Evolutionary conservation across 2,113 vertebrate genomes (phyloP).

Genomic region (Brachionichthys hirsutus): DNA sequence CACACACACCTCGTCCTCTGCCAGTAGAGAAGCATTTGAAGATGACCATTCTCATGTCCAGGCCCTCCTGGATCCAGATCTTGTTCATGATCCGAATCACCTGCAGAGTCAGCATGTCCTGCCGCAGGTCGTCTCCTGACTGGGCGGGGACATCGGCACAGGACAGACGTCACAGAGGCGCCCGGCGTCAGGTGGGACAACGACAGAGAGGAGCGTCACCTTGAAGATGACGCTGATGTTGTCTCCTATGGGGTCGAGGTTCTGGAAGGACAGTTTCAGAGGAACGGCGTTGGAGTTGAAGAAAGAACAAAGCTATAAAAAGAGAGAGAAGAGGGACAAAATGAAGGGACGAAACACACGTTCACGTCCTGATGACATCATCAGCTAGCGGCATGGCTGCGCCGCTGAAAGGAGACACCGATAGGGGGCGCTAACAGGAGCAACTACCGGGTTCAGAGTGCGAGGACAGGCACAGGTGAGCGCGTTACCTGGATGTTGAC

Average conservation of each 20-base stretch:
- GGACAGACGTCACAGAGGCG: background rate
- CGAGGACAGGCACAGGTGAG: too few relatives aligned
- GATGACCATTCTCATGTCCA: slow-evolving; percentile 99
- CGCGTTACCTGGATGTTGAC: slow-evolving; percentile 86
- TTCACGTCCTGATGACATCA: too few relatives aligned
- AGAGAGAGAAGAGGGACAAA: background rate
- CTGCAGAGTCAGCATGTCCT: slow-evolving; percentile 98
- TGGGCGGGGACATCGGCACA: slow-evolving; percentile 43
- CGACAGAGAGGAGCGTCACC: slow-evolving; percentile 62
- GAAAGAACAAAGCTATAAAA: slow-evolving; percentile 88
- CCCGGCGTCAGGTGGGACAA: background rate
- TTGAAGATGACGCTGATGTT: slow-evolving; percentile 95
- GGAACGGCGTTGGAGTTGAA: slow-evolving; percentile 98
- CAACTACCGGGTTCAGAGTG: too few relatives aligned
- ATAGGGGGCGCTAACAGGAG: too few relatives aligned
- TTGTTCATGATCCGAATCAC: slow-evolving; percentile 99
- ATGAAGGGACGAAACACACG: too few relatives aligned
- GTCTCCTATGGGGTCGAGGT: slow-evolving; percentile 87
- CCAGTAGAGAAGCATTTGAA: slow-evolving; percentile 96
- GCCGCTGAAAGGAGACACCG: too few relatives aligned
- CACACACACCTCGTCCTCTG: slow-evolving; percentile 87
- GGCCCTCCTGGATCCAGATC: slow-evolving; percentile 97
- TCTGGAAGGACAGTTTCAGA: slow-evolving; percentile 93
- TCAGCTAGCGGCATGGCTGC: too few relatives aligned
- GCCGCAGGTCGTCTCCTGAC: slow-evolving; percentile 94